phyloP scores from a whole-genome alignment of 2,113 vertebrate species.

The Oryzias woworae region DNA sequence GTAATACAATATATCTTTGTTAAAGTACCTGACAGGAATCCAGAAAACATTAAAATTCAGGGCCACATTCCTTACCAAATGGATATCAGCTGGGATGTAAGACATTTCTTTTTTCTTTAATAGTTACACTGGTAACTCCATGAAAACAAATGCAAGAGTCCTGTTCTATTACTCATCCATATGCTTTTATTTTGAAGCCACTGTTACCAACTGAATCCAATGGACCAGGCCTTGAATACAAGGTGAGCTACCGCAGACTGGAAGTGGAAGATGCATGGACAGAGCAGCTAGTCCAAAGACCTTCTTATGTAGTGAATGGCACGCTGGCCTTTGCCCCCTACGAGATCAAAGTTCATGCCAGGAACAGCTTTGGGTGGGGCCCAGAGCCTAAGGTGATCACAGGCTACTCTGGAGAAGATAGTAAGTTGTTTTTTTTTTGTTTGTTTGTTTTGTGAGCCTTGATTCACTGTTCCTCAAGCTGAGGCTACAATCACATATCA shows the following conservation, averaged over 20 bases:
- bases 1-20: conserved; percentile 14
- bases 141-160: no score
- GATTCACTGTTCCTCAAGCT: not conserved
- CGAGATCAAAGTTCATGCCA: conserved; percentile 89
- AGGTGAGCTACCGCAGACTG: conserved; percentile 85
- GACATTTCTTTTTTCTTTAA: not conserved
- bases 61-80: conserved; percentile 89
- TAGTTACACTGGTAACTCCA: no score
- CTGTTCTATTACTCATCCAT: not conserved
- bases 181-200: conserved; percentile 74
- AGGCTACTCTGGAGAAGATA: conserved; percentile 92
- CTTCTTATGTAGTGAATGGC: conserved; percentile 81
- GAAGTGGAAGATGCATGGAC: conserved; percentile 80
- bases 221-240: conserved; percentile 90
- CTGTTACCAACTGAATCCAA: conserved; percentile 84
- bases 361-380: conserved; percentile 85
- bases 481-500: no score
- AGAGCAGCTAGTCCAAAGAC: conserved; percentile 83
- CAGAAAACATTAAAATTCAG: conserved; percentile 86
- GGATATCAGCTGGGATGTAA: conserved; percentile 96
- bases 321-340: conserved; percentile 90
- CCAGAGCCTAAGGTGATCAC: conserved; percentile 83
- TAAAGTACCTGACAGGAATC: conserved; percentile 92
- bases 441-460: no score
- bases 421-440: conserved; percentile 72